A percentile compares a stretch with the other conserved stretches of the same genome.
phyloP scores from a whole-genome alignment of 2,113 vertebrate genomes.

The Circaetus cinerascens region DNA sequence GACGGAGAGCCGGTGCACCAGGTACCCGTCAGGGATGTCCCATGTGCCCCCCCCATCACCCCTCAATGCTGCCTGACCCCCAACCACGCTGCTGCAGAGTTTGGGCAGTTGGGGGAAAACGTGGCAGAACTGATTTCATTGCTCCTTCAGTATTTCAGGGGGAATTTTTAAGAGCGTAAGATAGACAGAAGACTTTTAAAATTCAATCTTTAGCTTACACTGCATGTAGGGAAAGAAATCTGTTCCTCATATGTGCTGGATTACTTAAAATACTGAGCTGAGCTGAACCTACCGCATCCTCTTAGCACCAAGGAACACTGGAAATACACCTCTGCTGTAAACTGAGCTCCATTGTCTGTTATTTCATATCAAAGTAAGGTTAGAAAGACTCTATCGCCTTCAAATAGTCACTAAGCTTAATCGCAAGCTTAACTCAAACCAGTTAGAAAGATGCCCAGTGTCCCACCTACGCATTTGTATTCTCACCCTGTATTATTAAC shows the following conservation, averaged over 20 bases:
- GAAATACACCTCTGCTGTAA: not conserved
- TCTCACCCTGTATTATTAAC: not conserved
- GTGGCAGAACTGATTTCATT: too few relatives aligned
- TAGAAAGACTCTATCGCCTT: not conserved
- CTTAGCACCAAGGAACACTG: not conserved
- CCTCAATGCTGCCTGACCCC: not conserved
- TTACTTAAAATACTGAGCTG: not conserved
- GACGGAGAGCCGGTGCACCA: not conserved
- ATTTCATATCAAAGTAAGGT: not conserved
- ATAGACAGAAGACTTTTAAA: not conserved
- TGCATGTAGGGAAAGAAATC: not conserved
- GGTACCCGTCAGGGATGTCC: accelerated
- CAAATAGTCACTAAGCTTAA: not conserved
- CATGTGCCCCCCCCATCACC: accelerated
- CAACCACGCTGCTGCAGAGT: accelerated
- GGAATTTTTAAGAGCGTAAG: not conserved
- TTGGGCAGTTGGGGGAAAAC: not conserved
- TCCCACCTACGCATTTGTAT: not conserved
- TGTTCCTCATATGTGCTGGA: accelerated
- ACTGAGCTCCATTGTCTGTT: not conserved
- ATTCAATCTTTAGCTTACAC: not conserved
- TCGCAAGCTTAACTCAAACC: not conserved
- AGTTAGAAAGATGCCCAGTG: not conserved
- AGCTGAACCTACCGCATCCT: not conserved
- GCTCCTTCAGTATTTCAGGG: not conserved